A percentile compares a stretch with the other conserved stretches of the same genome.
Evolutionary conservation across 2,113 vertebrate genomes (phyloP).

Genomic region (Elachura formosa): DNA sequence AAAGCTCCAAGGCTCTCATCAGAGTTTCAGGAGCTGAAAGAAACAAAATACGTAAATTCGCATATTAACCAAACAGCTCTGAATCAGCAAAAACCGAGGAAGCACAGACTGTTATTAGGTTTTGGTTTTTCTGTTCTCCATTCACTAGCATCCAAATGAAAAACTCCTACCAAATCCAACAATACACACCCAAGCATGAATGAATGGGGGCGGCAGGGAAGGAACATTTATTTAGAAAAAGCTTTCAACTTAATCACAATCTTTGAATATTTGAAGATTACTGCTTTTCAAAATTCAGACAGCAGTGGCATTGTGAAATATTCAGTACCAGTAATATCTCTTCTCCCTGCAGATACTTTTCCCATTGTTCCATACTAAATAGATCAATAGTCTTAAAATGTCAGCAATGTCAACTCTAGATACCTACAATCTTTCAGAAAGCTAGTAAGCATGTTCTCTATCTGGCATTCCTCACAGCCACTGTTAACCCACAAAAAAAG

Average conservation of each 20-base stretch:
- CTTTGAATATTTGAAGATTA: neutral
- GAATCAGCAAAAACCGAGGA: conserved; percentile 54
- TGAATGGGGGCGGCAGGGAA: neutral
- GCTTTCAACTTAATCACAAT: neutral
- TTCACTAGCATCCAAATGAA: conserved; percentile 1
- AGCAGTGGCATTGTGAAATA: neutral
- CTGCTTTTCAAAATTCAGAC: neutral
- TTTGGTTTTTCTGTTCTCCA: conserved; percentile 62
- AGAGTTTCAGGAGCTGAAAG: conserved; percentile 92
- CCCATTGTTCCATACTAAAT: neutral
- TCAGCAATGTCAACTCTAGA: neutral
- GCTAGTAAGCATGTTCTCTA: neutral
- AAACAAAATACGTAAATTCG: neutral
- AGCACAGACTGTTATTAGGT: conserved; percentile 41
- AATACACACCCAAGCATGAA: conserved; percentile 34
- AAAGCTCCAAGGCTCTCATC: conserved; percentile 94
- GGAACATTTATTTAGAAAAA: neutral
- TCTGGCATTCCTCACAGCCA: neutral
- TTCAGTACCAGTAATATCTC: neutral
- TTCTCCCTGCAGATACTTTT: neutral
- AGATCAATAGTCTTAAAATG: neutral
- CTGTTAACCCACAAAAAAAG: neutral
- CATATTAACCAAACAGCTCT: conserved; percentile 23
- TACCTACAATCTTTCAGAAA: neutral
- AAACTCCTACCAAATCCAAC: neutral